phyloP scores from a whole-genome alignment of 2,888 invertebrate genomes.

The Melanargia galathea region DNA sequence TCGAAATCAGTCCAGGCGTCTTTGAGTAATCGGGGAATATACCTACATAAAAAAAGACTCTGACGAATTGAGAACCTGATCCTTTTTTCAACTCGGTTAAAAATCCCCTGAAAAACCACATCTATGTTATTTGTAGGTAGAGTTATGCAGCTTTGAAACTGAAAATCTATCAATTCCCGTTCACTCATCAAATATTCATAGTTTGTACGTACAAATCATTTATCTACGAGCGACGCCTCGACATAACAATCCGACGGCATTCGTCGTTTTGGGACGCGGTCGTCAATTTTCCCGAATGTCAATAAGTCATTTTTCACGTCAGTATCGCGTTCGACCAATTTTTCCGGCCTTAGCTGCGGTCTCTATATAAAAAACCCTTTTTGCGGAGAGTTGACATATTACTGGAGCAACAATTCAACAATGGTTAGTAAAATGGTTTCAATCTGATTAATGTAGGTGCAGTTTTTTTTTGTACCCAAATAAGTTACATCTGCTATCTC shows the following conservation, averaged over 20 bases:
- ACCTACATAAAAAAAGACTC: too few relatives aligned
- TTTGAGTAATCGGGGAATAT: too few relatives aligned
- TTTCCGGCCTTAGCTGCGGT: slow-evolving; percentile 2
- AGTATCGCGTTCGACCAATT: slow-evolving; percentile 15
- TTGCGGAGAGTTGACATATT: not conserved
- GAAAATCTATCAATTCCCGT: not conserved
- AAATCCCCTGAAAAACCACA: not conserved
- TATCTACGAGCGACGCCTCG: not conserved
- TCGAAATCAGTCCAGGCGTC: too few relatives aligned
- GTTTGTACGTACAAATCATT: not conserved
- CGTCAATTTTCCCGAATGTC: slow-evolving; percentile 10
- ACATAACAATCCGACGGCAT: slow-evolving; percentile 1
- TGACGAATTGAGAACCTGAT: not conserved
- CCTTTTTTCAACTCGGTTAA: not conserved
- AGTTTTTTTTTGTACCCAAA: too few relatives aligned
- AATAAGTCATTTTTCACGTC: slow-evolving; percentile 22
- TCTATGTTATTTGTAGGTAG: not conserved
- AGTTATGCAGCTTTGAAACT: not conserved
- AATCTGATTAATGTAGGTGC: too few relatives aligned
- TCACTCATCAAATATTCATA: slow-evolving; percentile 5
- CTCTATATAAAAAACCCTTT: slow-evolving; percentile 7
- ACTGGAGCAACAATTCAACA: not conserved
- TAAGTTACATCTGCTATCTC: too few relatives aligned
- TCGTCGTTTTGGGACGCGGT: not conserved
- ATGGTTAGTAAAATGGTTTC: too few relatives aligned